Evolutionary conservation across 2,797 vertebrate species (phyloP).

Genomic region (Trachurus trachurus): DNA sequence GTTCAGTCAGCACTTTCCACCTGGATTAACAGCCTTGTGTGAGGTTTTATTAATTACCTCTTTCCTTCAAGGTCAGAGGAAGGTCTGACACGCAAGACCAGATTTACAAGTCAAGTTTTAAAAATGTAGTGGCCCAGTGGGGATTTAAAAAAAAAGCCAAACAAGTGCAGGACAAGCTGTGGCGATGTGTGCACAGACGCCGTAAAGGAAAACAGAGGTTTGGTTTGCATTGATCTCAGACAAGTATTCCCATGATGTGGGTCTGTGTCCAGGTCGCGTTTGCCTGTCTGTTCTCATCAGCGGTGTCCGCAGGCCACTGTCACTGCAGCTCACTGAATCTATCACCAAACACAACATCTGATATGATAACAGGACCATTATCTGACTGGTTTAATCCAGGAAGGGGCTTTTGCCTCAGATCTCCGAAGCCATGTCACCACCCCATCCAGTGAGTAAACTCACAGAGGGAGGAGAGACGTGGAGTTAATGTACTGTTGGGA

Average conservation of each 20-base stretch:
- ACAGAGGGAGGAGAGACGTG: background rate
- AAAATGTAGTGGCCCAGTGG: background rate
- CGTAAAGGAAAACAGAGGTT: slow-evolving; percentile 6
- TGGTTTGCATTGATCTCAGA: slow-evolving; percentile 17
- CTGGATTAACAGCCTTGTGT: slow-evolving; percentile 13
- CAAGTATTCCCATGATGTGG: slow-evolving; percentile 14
- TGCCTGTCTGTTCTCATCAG: slow-evolving; percentile 36
- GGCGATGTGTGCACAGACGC: background rate
- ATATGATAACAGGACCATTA: slow-evolving; percentile 32
- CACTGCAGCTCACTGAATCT: slow-evolving; percentile 9
- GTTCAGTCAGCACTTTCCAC: slow-evolving; percentile 50
- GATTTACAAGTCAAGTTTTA: slow-evolving; percentile 7
- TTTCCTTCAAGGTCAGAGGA: slow-evolving; percentile 19
- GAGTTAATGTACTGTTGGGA: slow-evolving; percentile 39
- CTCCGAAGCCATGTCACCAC: slow-evolving; percentile 56
- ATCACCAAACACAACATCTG: slow-evolving; percentile 31
- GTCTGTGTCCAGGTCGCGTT: slow-evolving; percentile 22
- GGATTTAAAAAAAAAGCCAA: background rate
- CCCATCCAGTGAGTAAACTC: slow-evolving; percentile 30
- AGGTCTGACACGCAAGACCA: background rate
- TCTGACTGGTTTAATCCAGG: slow-evolving; percentile 32
- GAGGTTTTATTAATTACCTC: slow-evolving; percentile 36
- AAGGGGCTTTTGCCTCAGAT: slow-evolving; percentile 26
- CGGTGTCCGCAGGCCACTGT: slow-evolving; percentile 22
- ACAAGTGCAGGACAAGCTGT: background rate